Base-by-base conservation (phyloP, 64 coral and sea anemone genomes). In the Pocillopora verrucosa region DNA sequence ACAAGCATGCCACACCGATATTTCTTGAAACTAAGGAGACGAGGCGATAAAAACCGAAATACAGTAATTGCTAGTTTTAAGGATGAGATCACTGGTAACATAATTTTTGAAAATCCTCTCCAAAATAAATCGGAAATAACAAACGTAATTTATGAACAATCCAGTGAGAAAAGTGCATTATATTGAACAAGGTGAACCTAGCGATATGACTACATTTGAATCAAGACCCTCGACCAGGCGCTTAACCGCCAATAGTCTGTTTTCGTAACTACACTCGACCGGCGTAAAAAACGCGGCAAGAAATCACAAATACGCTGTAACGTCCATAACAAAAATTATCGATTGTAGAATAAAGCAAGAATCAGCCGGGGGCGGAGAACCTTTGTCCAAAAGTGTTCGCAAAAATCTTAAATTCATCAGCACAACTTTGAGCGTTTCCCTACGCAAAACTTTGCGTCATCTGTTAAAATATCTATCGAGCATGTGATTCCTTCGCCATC, bases 171-270 rank as follows among this genome's bases (percentile, higher is more conserved):
- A 85, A 65, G 36, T 85, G 82, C 69, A 85, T 38, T 85, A 85
- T 85, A 85, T 85, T 85, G 82, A 72, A 17, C 82, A 85, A 85
- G 82, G 82, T 85, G 65, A 85, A 57, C n/a, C 35, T 3, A 16
- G 19, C 34, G n/a, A 72, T 85, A 56, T 72, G 82, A 57, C 36
- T 20, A 85, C 67, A 57, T 69, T 85, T 45, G 20, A 51, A 51
- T 51, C 20, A 85, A 85, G 61, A 62, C 80, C 60, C 34, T 36
- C 57, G 77, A 79, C 56, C 25, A 63, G 68, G 36, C 41, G 80
- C 80, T 4, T 38, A 85, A 85, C 57, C 38, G 64, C 37, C 82
- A 58, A 26, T 85, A 72, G 82, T 85, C 82, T 65, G 34, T 13
- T 56, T 36, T 16, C 25, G 24, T 41, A 38, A 85, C 65, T 51